These are phyloP conservation scores for Abrostola tripartita DNA, from an alignment of 2,888 invertebrate species.

Conservation along the genomic window DNA sequence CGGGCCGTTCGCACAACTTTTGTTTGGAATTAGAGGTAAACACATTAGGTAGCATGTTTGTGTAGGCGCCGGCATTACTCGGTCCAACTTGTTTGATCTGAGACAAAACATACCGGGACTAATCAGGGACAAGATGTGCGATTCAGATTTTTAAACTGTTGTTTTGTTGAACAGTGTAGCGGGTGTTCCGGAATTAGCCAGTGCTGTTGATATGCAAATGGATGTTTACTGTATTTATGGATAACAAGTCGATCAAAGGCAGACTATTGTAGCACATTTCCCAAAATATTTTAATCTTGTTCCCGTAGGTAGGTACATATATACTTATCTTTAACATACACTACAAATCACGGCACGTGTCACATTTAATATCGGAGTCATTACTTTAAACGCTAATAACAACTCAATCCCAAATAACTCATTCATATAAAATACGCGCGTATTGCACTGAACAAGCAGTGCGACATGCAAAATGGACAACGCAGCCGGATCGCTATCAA, in stretches of 20 bases:
- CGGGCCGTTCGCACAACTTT: slow-evolving; percentile 74
- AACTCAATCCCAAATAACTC: slow-evolving; percentile 48
- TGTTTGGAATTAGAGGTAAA: slow-evolving; percentile 85
- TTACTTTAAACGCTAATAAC: slow-evolving; percentile 46
- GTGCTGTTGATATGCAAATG: slow-evolving; percentile 25
- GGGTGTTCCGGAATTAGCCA: slow-evolving; percentile 35
- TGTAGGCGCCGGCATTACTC: slow-evolving; percentile 79
- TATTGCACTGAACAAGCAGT: slow-evolving; percentile 36
- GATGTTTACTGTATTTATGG: slow-evolving; percentile 32
- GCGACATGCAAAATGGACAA: slow-evolving; percentile 58
- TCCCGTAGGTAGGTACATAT: not conserved
- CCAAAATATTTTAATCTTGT: slow-evolving; percentile 13
- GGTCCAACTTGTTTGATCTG: slow-evolving; percentile 79
- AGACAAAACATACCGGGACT: slow-evolving; percentile 75
- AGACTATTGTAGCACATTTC: slow-evolving; percentile 4
- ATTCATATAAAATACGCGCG: slow-evolving; percentile 35
- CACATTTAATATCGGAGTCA: slow-evolving; percentile 23
- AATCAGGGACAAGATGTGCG: slow-evolving; percentile 77
- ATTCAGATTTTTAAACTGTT: slow-evolving; percentile 72
- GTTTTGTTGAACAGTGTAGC: slow-evolving; percentile 50
- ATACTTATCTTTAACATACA: not conserved
- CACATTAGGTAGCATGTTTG: slow-evolving; percentile 86
- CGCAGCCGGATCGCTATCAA: slow-evolving; percentile 68
- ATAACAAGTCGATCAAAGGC: slow-evolving; percentile 39
- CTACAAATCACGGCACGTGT: slow-evolving; percentile 6